Conservation (phyloP, 2,113 vertebrate genomes). For the Actinemys pallida region DNA sequence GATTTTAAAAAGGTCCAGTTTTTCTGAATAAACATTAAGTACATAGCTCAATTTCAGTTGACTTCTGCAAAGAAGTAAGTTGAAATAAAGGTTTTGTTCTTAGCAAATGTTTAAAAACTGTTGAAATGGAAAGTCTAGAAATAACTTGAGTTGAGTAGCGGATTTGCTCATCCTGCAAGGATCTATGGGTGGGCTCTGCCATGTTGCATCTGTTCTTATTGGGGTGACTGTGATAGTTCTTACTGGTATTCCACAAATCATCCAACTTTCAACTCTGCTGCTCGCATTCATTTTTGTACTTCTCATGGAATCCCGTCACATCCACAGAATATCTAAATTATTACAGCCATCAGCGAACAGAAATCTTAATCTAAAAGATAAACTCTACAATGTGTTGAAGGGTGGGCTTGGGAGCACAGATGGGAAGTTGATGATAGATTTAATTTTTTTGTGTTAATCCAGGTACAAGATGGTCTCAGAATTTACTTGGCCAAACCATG, state of each 20-base stretch:
- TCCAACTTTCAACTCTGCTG: background rate
- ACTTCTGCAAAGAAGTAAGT: background rate
- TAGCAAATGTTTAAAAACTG: background rate
- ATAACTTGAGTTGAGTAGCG: background rate
- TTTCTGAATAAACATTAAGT: background rate
- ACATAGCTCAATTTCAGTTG: background rate
- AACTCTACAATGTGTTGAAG: background rate
- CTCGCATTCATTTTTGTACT: background rate
- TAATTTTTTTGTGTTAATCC: background rate
- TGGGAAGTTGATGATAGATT: fast-evolving
- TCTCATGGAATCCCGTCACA: background rate
- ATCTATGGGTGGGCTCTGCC: fast-evolving
- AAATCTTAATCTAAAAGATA: background rate
- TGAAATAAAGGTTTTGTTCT: background rate
- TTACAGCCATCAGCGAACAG: background rate
- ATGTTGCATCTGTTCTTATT: background rate
- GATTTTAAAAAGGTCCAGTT: background rate
- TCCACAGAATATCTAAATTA: background rate
- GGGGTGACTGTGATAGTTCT: background rate
- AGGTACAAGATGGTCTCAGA: slow-evolving; percentile 99
- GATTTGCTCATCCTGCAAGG: background rate
- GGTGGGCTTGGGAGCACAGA: fast-evolving
- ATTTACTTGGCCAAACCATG: slow-evolving; percentile 97
- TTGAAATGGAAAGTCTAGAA: background rate
- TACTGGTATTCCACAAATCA: background rate